These are phyloP conservation scores for Cyphomyrmex costatus DNA, from an alignment of 1,140 invertebrate genomes.

Conservation along the genomic window DNA sequence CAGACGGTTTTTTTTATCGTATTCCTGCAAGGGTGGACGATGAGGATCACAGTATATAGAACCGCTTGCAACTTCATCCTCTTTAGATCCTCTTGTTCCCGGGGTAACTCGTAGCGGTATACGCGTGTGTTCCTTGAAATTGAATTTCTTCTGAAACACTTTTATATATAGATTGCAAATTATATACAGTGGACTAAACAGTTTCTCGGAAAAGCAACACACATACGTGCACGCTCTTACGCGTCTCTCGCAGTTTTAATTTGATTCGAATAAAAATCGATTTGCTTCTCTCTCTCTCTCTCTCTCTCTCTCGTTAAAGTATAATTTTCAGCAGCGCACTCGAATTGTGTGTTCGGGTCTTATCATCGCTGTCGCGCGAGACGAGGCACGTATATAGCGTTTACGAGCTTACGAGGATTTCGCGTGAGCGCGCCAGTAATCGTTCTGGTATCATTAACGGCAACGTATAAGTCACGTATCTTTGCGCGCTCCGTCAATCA, in stretches of 20 bases:
- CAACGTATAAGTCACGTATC: constrained; percentile 66
- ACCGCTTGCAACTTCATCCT: neutral
- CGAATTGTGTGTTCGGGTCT: constrained; percentile 39
- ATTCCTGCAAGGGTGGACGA: neutral
- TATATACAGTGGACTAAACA: neutral
- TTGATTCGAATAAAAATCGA: constrained; percentile 37
- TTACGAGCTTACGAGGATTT: constrained; percentile 74
- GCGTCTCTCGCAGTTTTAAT: constrained; percentile 20
- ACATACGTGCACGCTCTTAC: too few species aligned
- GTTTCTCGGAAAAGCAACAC: constrained; percentile 11
- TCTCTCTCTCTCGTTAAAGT: constrained; percentile 59
- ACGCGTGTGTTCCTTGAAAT: constrained; percentile 15
- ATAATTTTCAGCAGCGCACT: constrained; percentile 44
- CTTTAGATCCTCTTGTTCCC: constrained; percentile 9
- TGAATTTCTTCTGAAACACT: constrained; percentile 24
- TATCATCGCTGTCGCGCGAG: constrained; percentile 40
- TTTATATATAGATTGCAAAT: neutral
- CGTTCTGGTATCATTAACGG: constrained; percentile 71
- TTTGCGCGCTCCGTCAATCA: constrained; percentile 49
- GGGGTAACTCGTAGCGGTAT: neutral
- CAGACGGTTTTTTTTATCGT: neutral
- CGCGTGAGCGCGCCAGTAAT: constrained; percentile 70
- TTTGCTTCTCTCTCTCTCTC: too few species aligned
- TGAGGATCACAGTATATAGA: neutral
- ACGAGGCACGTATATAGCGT: constrained; percentile 41